Evolutionary conservation across 2,113 vertebrate species (phyloP).

Genomic region (Bothrops jararaca): DNA sequence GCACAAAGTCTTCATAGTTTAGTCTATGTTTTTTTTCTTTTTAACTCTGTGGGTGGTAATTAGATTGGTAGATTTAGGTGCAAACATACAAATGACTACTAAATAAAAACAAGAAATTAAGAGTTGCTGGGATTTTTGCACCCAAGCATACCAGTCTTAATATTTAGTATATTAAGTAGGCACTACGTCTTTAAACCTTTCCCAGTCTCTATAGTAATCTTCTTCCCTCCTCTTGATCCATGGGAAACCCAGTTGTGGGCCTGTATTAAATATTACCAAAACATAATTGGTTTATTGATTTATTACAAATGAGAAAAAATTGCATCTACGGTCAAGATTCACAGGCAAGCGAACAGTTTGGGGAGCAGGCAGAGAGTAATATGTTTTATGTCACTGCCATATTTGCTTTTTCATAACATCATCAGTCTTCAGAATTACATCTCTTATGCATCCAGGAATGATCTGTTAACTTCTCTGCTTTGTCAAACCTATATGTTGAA

Average conservation of each 20-base stretch:
- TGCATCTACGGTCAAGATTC: background rate
- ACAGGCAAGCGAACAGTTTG: background rate
- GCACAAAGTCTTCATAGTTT: background rate
- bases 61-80: background rate
- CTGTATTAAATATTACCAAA: background rate
- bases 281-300: background rate
- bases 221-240: background rate
- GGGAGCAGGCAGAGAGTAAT: background rate
- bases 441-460: background rate
- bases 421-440: background rate
- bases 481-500: background rate
- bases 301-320: background rate
- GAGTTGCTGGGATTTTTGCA: background rate
- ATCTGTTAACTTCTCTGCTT: background rate
- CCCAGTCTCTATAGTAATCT: background rate
- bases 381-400: background rate
- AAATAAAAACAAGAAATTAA: background rate
- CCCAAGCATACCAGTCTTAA: background rate
- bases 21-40: background rate
- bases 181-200: background rate
- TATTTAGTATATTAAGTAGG: background rate
- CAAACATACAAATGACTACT: background rate
- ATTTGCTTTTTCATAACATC: background rate
- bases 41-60: background rate
- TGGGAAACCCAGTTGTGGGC: background rate